Evolutionary conservation across 2,797 vertebrate genomes (phyloP).

Genomic region (Rhodeus uyekii): DNA sequence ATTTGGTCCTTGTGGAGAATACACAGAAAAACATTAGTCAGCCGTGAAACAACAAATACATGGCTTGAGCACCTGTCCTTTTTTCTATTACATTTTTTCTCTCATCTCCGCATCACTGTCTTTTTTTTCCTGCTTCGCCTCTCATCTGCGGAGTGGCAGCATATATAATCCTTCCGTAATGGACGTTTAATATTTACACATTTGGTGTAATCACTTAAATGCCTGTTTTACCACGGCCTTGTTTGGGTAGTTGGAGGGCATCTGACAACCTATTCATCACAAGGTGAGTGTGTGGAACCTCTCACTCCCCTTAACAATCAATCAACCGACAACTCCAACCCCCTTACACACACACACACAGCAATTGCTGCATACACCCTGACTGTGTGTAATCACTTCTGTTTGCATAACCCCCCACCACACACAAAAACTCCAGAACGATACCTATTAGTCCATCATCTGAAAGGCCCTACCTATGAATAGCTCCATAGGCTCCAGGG

Average conservation of each 20-base stretch:
- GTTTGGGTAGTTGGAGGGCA: slow-evolving; percentile 75
- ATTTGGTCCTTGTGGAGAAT: slow-evolving; percentile 68
- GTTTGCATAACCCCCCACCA: slow-evolving; percentile 76
- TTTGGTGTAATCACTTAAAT: slow-evolving; percentile 77
- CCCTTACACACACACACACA: slow-evolving; percentile 30
- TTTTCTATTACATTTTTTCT: slow-evolving; percentile 33
- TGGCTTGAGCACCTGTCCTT: slow-evolving; percentile 66
- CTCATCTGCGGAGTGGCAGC: slow-evolving; percentile 64
- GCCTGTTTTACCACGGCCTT: slow-evolving; percentile 67
- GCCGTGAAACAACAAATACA: slow-evolving; percentile 68
- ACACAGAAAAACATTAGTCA: slow-evolving; percentile 54
- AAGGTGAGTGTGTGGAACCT: slow-evolving; percentile 77
- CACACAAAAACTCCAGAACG: slow-evolving; percentile 27
- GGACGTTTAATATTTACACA: slow-evolving; percentile 82
- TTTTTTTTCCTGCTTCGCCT: slow-evolving; percentile 51
- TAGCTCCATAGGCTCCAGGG: slow-evolving; percentile 44
- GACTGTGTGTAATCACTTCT: slow-evolving; percentile 74
- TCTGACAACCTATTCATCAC: slow-evolving; percentile 84
- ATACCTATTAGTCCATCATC: slow-evolving; percentile 50
- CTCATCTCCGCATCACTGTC: slow-evolving; percentile 55
- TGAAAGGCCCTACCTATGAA: slow-evolving; percentile 53
- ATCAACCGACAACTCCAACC: slow-evolving; percentile 70
- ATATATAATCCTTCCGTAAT: slow-evolving; percentile 78
- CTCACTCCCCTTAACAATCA: slow-evolving; percentile 77
- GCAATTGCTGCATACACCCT: slow-evolving; percentile 64